Evolutionary conservation across 2,797 vertebrate species (phyloP).

Genomic region (Microchirus variegatus): DNA sequence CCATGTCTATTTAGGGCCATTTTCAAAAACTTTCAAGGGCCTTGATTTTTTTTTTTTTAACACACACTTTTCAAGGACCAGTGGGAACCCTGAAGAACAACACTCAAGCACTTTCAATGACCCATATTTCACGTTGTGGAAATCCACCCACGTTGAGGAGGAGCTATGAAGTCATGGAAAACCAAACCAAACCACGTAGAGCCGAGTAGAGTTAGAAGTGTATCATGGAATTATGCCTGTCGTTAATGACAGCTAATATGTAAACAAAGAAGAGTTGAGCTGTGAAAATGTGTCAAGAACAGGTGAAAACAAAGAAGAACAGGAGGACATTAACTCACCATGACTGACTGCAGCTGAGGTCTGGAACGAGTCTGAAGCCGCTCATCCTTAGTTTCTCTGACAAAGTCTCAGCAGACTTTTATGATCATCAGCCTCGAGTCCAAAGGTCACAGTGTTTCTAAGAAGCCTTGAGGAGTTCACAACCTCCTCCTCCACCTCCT

Average conservation of each 20-base stretch:
- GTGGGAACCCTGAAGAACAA: no score
- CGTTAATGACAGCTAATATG: neutral
- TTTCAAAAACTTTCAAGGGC: no score
- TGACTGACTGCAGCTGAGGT: conserved; percentile 18
- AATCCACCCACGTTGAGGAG: no score
- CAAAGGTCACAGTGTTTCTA: conserved; percentile 58
- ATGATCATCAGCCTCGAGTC: conserved; percentile 57
- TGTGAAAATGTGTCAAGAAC: neutral
- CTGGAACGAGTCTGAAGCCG: neutral
- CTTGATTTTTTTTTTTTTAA: no score
- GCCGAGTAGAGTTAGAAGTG: no score
- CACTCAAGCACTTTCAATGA: no score
- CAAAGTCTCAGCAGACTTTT: conserved; percentile 21
- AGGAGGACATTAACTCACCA: conserved; percentile 53
- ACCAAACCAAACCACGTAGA: no score
- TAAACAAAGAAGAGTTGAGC: neutral
- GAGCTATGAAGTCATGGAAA: no score
- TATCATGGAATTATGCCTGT: no score
- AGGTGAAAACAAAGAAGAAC: neutral
- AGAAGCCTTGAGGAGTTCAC: conserved; percentile 49
- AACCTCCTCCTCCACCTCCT: conserved; percentile 28
- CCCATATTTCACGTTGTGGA: no score
- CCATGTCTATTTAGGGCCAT: no score
- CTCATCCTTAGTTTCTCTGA: conserved; percentile 18
- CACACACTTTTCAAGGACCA: no score